These are phyloP conservation scores for Labeo rohita DNA, from an alignment of 2,113 vertebrate species.

Conservation along the genomic window DNA sequence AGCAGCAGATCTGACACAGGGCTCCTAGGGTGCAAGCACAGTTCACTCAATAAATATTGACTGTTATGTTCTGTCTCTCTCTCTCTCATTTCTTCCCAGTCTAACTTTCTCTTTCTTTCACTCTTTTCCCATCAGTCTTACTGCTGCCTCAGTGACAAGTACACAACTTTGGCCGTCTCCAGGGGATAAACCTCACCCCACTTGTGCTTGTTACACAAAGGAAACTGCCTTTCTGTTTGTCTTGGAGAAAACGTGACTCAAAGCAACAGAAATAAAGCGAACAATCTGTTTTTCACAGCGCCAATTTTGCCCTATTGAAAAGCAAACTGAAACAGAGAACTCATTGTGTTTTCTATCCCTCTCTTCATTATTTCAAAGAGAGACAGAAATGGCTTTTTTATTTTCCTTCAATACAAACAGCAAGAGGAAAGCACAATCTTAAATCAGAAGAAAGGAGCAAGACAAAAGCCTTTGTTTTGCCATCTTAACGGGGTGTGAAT, in stretches of 20 bases:
- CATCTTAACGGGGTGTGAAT: not conserved
- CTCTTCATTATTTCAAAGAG: conserved; percentile 30
- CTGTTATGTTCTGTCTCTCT: not conserved
- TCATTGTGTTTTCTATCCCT: conserved; percentile 8
- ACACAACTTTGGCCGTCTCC: conserved; percentile 2
- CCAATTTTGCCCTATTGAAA: conserved; percentile 30
- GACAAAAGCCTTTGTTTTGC: not conserved
- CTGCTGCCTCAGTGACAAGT: not conserved
- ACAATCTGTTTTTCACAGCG: conserved; percentile 29
- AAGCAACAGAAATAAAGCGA: conserved; percentile 24
- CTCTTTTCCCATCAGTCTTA: conserved; percentile 12
- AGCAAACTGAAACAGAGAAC: not conserved
- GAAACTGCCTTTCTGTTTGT: conserved; percentile 26
- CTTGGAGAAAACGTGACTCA: conserved; percentile 25
- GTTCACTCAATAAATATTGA: conserved; percentile 47
- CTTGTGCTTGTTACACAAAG: conserved; percentile 53
- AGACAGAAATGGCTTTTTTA: conserved; percentile 30
- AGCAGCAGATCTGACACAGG: conserved; percentile 39
- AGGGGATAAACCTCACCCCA: conserved; percentile 47
- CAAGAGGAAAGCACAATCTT: conserved; percentile 18
- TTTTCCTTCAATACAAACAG: not conserved
- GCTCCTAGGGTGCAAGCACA: conserved; percentile 25
- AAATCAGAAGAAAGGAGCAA: not conserved
- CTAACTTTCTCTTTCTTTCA: conserved; percentile 27
- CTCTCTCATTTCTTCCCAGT: conserved; percentile 24